phyloP scores from a whole-genome alignment of 1,140 invertebrate species.

The Archegozetes longisetosus region DNA sequence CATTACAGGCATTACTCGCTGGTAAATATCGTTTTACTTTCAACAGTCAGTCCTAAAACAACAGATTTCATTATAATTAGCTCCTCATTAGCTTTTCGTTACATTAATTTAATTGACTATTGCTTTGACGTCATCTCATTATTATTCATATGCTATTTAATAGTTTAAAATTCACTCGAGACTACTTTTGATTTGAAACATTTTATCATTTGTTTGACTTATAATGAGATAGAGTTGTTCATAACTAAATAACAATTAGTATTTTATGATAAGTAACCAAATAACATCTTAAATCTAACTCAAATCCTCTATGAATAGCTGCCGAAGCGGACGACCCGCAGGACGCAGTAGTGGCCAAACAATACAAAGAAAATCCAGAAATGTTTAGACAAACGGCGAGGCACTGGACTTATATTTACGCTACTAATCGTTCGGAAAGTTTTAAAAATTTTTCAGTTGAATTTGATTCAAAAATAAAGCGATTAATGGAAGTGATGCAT shows the following conservation, averaged over 20 bases:
- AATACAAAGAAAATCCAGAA: conserved; percentile 73
- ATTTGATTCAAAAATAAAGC: conserved; percentile 46
- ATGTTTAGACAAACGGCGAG: conserved; percentile 75
- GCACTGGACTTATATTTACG: conserved; percentile 91
- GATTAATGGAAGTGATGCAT: conserved; percentile 63
- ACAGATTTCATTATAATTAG: too few relatives aligned
- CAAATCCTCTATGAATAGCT: conserved; percentile 33
- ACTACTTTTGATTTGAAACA: too few relatives aligned
- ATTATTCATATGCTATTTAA: background rate
- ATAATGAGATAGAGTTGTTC: too few relatives aligned
- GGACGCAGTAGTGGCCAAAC: conserved; percentile 90
- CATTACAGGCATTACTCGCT: conserved; percentile 59
- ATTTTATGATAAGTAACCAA: too few relatives aligned
- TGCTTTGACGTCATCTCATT: background rate
- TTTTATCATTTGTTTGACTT: too few relatives aligned
- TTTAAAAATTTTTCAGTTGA: conserved; percentile 1
- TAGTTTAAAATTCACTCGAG: too few relatives aligned
- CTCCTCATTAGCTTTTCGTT: too few relatives aligned
- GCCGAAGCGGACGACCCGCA: conserved; percentile 93
- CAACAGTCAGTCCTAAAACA: too few relatives aligned
- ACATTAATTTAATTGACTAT: background rate
- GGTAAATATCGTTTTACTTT: background rate
- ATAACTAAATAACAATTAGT: too few relatives aligned
- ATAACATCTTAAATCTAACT: too few relatives aligned
- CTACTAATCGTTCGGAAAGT: conserved; percentile 27